Evolutionary conservation across 1,140 invertebrate species (phyloP).

Genomic region (Apis florea): DNA sequence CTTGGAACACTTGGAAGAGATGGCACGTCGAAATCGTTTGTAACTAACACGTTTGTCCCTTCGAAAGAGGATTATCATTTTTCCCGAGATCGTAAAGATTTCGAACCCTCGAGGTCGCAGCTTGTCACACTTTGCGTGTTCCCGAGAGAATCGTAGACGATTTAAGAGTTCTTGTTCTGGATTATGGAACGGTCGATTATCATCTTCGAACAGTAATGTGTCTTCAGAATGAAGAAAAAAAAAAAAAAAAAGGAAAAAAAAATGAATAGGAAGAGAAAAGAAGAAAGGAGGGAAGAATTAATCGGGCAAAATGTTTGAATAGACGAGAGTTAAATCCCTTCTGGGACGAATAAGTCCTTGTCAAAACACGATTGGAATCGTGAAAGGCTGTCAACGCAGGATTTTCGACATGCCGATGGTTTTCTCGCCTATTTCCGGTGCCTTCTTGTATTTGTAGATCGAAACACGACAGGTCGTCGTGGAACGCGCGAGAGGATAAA

Average conservation of each 20-base stretch:
- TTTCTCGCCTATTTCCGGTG: constrained; percentile 19
- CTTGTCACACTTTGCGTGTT: constrained; percentile 20
- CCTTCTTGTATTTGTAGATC: constrained; percentile 10
- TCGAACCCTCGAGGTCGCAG: background rate
- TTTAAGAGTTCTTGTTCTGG: constrained; percentile 18
- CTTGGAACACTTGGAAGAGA: background rate
- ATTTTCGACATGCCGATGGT: constrained; percentile 43
- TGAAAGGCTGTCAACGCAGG: constrained; percentile 38
- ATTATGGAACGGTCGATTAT: constrained; percentile 22
- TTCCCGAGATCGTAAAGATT: constrained; percentile 32
- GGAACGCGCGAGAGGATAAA: too few species aligned
- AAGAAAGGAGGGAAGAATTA: constrained; percentile 11
- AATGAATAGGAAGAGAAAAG: too few species aligned
- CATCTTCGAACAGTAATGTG: constrained; percentile 7
- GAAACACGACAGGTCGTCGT: background rate
- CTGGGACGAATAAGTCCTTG: constrained; percentile 50
- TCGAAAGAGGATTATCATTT: constrained; percentile 46
- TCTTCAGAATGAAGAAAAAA: background rate
- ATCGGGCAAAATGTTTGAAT: constrained; percentile 48
- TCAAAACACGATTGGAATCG: constrained; percentile 55
- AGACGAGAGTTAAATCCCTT: constrained; percentile 36
- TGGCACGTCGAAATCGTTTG: constrained; percentile 27
- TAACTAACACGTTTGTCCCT: constrained; percentile 34
- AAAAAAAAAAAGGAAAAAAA: too few species aligned
- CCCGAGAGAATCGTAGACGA: constrained; percentile 10